phyloP scores from a whole-genome alignment of 2,888 invertebrate genomes.

The Athrips mouffetella region DNA sequence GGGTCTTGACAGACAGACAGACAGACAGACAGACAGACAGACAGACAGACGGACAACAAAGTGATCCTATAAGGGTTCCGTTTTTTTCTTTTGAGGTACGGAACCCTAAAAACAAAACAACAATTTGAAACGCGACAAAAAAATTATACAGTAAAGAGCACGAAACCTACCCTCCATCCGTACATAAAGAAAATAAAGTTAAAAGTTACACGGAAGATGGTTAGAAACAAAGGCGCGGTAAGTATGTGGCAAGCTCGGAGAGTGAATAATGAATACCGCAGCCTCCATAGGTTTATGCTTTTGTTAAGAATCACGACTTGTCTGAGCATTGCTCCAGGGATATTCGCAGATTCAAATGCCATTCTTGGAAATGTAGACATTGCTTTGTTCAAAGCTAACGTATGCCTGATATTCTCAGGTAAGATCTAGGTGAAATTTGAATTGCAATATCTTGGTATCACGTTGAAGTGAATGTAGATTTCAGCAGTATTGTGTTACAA shows the following conservation, averaged over 20 bases:
- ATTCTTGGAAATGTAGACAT: slow-evolving; percentile 18
- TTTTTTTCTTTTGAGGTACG: too few relatives aligned
- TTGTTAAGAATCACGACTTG: slow-evolving; percentile 21
- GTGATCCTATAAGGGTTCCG: too few relatives aligned
- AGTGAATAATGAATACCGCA: slow-evolving; percentile 50
- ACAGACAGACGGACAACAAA: too few relatives aligned
- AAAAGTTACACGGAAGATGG: slow-evolving; percentile 25
- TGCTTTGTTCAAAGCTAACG: slow-evolving; percentile 18
- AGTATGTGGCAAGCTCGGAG: slow-evolving; percentile 42
- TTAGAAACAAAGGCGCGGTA: slow-evolving; percentile 45
- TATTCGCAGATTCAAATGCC: slow-evolving; percentile 12
- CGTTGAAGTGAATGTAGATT: slow-evolving; percentile 2
- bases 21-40: too few relatives aligned
- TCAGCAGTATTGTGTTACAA: not conserved
- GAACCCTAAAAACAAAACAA: not conserved
- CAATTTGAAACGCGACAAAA: slow-evolving; percentile 7
- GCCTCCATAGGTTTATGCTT: slow-evolving; percentile 33
- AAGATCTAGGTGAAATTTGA: slow-evolving; percentile 5
- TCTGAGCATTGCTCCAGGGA: slow-evolving; percentile 13
- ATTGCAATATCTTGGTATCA: slow-evolving; percentile 8
- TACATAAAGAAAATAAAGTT: slow-evolving; percentile 18
- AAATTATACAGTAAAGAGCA: not conserved
- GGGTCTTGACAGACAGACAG: too few relatives aligned
- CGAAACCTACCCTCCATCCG: slow-evolving; percentile 20
- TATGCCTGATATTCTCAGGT: slow-evolving; percentile 12